Evolutionary conservation across 2,113 vertebrate species (phyloP), one percentile per base, ranked within the genome.

Genomic region (Lophochroa leadbeateri): DNA sequence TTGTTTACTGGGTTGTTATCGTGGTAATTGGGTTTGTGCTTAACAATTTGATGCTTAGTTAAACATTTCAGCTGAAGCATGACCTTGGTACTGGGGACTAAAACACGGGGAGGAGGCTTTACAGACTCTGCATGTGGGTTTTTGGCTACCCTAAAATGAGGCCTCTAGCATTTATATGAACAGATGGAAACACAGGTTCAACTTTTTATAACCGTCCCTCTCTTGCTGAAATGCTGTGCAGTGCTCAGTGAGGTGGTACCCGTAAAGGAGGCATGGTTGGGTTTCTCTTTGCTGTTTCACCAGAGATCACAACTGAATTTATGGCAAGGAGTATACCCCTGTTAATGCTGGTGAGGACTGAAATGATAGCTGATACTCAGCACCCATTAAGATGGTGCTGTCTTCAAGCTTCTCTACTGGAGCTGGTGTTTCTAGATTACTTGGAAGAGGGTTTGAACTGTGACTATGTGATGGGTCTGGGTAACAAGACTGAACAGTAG

Each of bases 241-340:
- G 17, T 21, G 3, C 35, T 21, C 10, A 1, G 6, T 19, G 61
- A 63, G 8, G 21, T 41, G 67, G 4, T 19, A 9, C 10, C 37
- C 0, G 0, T 27, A 31, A 31, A 60, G 24, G 21, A 33, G 39
- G 0, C 6, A 20, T 14, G 4, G 14, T 12, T 43, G 2, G 7
- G 10, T 24, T 86, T 21, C 35, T 16, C 79, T 53, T 33, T 61
- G 21, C 41, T 13, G 10, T 60, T 90, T 76, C 52, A 46, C 33
- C 37, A 61, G 43, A 81, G 68, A 44, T 16, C 15, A 14, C n/a
- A 89, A 28, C 21, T 8, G 21, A 57, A 21, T 55, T 67, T 46
- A 21, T 17, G 31, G 27, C 4, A 8, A 53, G 28, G 17, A 44
- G 4, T 43, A 7, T 12, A 35, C 13, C 17, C 3, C 20, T 27